These are phyloP conservation scores for Brachionichthys hirsutus DNA, from an alignment of 2,113 vertebrate genomes.

Conservation along the genomic window DNA sequence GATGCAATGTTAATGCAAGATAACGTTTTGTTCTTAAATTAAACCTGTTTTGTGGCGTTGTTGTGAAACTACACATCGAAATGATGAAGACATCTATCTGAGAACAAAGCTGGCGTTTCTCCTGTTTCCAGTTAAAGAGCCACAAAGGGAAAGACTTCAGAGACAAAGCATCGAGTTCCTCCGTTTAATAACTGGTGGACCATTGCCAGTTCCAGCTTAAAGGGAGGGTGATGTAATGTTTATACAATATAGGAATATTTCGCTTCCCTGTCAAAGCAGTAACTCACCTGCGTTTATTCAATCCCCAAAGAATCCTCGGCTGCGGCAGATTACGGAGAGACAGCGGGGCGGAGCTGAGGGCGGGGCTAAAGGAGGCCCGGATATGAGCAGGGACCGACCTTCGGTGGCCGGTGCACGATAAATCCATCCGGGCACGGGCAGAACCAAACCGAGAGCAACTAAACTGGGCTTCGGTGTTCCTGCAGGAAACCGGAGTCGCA, in stretches of 20 bases:
- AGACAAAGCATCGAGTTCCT: constrained; percentile 43
- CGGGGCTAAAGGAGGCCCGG: no score
- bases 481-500: no score
- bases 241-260: constrained; percentile 77
- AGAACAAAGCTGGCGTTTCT: neutral
- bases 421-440: no score
- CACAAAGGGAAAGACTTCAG: constrained; percentile 1
- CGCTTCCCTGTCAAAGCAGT: constrained; percentile 72
- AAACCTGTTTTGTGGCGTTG: no score
- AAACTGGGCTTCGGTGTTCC: no score
- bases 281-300: constrained; percentile 79
- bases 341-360: no score
- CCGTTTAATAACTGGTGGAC: constrained; percentile 63
- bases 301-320: constrained; percentile 69
- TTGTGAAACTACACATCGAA: neutral
- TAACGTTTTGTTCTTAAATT: constrained; percentile 39
- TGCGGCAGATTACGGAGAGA: constrained; percentile 58
- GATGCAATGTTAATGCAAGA: constrained; percentile 52
- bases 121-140: neutral
- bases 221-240: constrained; percentile 77
- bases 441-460: no score
- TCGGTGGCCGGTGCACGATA: no score
- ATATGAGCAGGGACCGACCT: neutral
- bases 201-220: constrained; percentile 71
- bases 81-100: neutral